A percentile compares a stretch with the other conserved stretches of the same genome.
phyloP scores from a whole-genome alignment of 2,113 vertebrate genomes.

The Setophaga kirtlandii region DNA sequence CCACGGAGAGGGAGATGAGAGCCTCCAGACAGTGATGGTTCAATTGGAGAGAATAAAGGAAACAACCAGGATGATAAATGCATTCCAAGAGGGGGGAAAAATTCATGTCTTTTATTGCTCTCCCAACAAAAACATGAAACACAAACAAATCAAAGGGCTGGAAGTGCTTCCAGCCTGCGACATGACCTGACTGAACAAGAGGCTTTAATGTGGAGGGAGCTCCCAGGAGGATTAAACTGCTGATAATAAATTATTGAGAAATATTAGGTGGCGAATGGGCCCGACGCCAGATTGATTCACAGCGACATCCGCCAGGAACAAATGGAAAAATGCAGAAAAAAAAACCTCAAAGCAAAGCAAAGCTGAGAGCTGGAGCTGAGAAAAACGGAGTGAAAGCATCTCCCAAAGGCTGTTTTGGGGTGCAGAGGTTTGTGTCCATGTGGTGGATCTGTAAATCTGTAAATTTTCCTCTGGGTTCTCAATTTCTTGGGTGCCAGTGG shows the following conservation, averaged over 20 bases:
- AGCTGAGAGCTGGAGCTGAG: not conserved
- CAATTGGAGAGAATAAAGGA: constrained; percentile 33
- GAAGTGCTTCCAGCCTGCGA: constrained; percentile 4
- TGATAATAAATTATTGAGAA: constrained; percentile 68
- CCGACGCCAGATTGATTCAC: constrained; percentile 3
- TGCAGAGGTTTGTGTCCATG: rapidly evolving
- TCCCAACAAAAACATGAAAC: constrained; percentile 46
- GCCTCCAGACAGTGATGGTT: not conserved
- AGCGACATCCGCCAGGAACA: rapidly evolving
- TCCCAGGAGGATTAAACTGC: not conserved
- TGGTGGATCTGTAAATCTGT: not conserved
- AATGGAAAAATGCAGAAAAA: not conserved
- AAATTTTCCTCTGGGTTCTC: not conserved
- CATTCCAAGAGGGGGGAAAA: not conserved
- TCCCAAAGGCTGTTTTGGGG: not conserved
- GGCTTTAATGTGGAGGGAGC: constrained; percentile 30
- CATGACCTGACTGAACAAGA: constrained; percentile 52
- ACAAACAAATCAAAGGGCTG: constrained; percentile 62
- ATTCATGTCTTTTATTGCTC: constrained; percentile 18
- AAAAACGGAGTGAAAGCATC: not conserved
- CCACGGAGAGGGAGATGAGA: not conserved
- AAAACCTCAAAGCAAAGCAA: not conserved
- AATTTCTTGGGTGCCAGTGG: rapidly evolving
- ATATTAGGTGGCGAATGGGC: constrained; percentile 21
- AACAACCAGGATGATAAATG: constrained; percentile 26